Evolutionary conservation across 2,113 vertebrate species (phyloP), one percentile per base, ranked within the genome.

Genomic region (Ophthalmolycus amberensis): DNA sequence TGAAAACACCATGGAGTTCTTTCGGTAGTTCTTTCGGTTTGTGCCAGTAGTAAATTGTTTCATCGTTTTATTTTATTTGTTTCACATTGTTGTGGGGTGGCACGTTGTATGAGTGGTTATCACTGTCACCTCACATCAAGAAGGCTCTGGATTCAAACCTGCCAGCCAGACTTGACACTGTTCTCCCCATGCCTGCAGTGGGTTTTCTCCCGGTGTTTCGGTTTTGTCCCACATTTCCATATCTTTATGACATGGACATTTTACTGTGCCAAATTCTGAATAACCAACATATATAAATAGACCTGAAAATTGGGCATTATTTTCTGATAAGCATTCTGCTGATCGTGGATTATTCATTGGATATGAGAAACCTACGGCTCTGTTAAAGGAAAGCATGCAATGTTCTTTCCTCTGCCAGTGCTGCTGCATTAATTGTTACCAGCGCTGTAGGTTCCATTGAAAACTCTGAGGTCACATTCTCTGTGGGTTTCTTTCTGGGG

Each of bases 381-480:
- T 14, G 18, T 68, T 50, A 32, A 75, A 52, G 42, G 42, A 62
- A 50, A 75, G 37, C 38, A 56, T 38, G 37, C 14, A 64, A 42
- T 63, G 66, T 70, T 68, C 64, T 44, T 38, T 73, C 22, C 18
- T 29, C 50, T 73, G 38, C 52, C 78, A 74, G 70, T 6, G 38
- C 34, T 69, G 79, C 71, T 68, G 56, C 71, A 75, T 75, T 75
- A 60, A 81, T 75, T 68, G 71, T 62, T 75, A 69, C 71, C 79
- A 75, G 71, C 56, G 52, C 63, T 73, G 27, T 20, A 65, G 50
- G 70, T 27, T 59, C 50, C 22, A 65, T 25, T 73, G 58, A 80
- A 42, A 48, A 73, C 40, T 14, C 54, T 40, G 54, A 68, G 64
- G 71, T 80, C 42, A 59, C 27, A 52, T 73, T 71, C 70, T 67